Percentiles rank a stretch among this genome's conserved stretches.
These are phyloP conservation scores for Halichoerus grypus DNA, from an alignment of 2,113 vertebrate species.

Conservation along the genomic window DNA sequence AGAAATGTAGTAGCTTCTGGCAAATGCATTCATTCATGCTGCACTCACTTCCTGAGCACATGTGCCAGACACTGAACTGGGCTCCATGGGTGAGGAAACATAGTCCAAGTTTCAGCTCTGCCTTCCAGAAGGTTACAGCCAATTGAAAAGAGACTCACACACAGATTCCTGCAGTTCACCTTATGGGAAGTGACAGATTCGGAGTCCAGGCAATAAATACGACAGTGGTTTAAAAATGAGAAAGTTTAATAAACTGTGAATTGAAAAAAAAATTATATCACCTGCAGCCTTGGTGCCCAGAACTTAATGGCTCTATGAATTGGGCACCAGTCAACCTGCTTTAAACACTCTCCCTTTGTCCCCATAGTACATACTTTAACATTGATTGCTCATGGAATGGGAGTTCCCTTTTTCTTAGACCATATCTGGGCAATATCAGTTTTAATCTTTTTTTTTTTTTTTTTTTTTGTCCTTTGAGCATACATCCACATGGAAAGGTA, in stretches of 20 bases:
- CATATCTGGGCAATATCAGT: background rate
- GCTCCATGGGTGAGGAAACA: background rate
- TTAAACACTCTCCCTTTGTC: background rate
- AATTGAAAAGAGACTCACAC: background rate
- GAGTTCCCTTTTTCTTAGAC: background rate
- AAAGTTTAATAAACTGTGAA: background rate
- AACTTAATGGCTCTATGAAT: background rate
- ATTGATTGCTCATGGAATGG: accelerated
- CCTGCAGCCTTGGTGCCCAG: background rate
- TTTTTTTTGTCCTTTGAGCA: background rate
- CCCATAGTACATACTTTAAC: background rate
- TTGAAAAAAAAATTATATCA: background rate
- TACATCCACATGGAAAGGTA: background rate
- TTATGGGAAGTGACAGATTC: background rate
- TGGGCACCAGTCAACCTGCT: background rate
- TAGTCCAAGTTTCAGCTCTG: background rate
- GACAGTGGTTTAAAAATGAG: background rate
- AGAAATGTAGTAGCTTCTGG: background rate
- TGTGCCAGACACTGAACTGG: background rate
- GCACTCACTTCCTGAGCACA: background rate
- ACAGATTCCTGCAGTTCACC: background rate
- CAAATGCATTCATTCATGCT: background rate
- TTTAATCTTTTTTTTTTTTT: background rate
- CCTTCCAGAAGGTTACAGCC: background rate
- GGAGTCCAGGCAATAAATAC: background rate